phyloP scores from a whole-genome alignment of 2,888 invertebrate species.

The Pteria penguin region DNA sequence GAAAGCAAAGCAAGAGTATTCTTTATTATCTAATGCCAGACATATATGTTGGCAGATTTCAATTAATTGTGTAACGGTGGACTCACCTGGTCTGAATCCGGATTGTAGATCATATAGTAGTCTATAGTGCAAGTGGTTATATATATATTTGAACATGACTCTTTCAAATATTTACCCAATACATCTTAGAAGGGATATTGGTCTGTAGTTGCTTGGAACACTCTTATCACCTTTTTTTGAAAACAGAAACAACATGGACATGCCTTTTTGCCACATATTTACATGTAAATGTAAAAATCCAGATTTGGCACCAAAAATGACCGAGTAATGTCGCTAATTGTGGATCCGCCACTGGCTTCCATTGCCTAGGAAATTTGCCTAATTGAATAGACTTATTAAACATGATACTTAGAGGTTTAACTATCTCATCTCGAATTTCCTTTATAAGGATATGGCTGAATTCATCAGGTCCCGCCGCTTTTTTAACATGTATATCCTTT shows the following conservation, averaged over 20 bases:
- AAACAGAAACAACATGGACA: slow-evolving; percentile 30
- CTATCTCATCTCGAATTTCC: slow-evolving; percentile 7
- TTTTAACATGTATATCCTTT: slow-evolving; percentile 14
- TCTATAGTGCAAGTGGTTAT: slow-evolving; percentile 27
- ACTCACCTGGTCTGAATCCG: slow-evolving; percentile 39
- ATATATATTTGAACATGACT: slow-evolving; percentile 36
- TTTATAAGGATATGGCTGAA: slow-evolving; percentile 32
- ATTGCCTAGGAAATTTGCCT: slow-evolving; percentile 16
- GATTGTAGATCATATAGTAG: slow-evolving; percentile 37
- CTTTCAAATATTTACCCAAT: slow-evolving; percentile 40
- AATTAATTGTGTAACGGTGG: slow-evolving; percentile 37
- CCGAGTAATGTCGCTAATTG: no score
- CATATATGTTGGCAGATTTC: slow-evolving; percentile 42
- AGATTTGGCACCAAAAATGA: no score
- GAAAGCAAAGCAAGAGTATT: slow-evolving; percentile 38
- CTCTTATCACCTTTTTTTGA: slow-evolving; percentile 29
- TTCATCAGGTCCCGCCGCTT: slow-evolving; percentile 32
- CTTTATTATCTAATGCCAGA: slow-evolving; percentile 24
- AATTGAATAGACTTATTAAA: slow-evolving; percentile 34
- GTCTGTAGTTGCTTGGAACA: slow-evolving; percentile 29
- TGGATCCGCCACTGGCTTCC: no score
- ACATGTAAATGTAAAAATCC: no score
- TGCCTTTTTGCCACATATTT: no score
- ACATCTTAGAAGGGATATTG: slow-evolving; percentile 37
- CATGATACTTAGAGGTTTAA: slow-evolving; percentile 13